Conservation (phyloP, 2,113 vertebrate species). For the Apaloderma vittatum region DNA sequence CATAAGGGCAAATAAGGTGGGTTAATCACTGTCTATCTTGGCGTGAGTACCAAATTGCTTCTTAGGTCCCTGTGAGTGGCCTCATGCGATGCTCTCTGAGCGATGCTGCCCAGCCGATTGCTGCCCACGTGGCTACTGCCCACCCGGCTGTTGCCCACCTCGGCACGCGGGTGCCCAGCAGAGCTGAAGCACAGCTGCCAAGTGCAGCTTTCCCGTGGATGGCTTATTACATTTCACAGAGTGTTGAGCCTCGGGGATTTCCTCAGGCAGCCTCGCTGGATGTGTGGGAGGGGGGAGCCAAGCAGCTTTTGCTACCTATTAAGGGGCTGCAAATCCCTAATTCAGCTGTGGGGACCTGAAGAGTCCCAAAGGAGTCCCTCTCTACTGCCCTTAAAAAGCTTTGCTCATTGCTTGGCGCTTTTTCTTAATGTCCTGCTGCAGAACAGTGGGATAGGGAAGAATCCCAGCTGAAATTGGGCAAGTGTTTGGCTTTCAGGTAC, state of each 20-base stretch:
- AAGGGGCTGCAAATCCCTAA: background rate
- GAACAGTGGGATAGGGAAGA: background rate
- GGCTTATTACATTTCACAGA: background rate
- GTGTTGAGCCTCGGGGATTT: background rate
- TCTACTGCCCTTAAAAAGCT: background rate
- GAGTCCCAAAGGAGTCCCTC: background rate
- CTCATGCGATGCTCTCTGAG: rapidly evolving
- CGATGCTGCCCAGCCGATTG: background rate
- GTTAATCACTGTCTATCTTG: background rate
- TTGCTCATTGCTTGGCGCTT: background rate
- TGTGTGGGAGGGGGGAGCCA: rapidly evolving
- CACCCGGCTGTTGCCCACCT: background rate
- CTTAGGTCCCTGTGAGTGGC: background rate
- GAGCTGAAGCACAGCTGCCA: background rate
- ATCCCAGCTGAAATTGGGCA: background rate
- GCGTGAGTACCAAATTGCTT: background rate
- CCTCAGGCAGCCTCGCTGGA: background rate
- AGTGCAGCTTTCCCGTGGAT: background rate
- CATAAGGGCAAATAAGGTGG: background rate
- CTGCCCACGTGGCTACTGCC: background rate
- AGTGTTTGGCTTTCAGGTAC: background rate
- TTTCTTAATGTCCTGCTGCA: background rate
- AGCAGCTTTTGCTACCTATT: background rate
- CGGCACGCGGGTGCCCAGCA: rapidly evolving
- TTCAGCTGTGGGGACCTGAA: background rate